Base-by-base conservation (phyloP, 2,113 vertebrate genomes). In the Myxocyprinus asiaticus region DNA sequence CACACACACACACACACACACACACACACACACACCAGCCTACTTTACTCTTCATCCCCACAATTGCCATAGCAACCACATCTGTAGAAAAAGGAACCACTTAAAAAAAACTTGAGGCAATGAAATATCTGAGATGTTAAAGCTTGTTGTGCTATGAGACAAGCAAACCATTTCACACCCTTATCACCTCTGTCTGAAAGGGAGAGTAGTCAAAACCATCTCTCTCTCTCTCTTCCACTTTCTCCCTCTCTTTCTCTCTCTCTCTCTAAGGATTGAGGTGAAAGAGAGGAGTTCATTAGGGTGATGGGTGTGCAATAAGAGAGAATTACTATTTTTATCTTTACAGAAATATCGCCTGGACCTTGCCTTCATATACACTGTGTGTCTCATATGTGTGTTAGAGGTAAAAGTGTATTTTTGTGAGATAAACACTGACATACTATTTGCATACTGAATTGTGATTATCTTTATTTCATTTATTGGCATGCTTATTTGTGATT, bases 21-120 rank as follows among this genome's bases (percentile, higher is more conserved):
- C 22, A 33, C 22, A 33, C 3, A 33, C 10, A 68, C 22, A 45
- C 48, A 63, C 58, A 71, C 48, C 62, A 61, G 64, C 66, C 44
- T 82, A 64, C 63, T 42, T 53, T 51, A 70, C 76, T 78, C 42
- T 51, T 73, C 65, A n/a, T 76, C 69, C 61, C 45, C 17, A 80
- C 65, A 43, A 79, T 83, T 77, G 42, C 82, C 62, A 64, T 80
- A 75, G 78, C 78, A 83, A 83, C 82, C 61, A 66, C 71, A 76
- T 76, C 63, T 81, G 79, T 58, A 22, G 45, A 50, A 75, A 33
- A 75, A 44, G n/a, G 11, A 73, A 17, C 43, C 79, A 81, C 55
- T 81, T 75, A 67, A 48, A 3, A 77, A 81, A 67, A 79, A 63
- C 42, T 71, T n/a, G 72, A 79, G 59, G 72, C 22, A 33, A 33